phyloP scores from a whole-genome alignment of 2,113 vertebrate species.

The Sardina pilchardus region DNA sequence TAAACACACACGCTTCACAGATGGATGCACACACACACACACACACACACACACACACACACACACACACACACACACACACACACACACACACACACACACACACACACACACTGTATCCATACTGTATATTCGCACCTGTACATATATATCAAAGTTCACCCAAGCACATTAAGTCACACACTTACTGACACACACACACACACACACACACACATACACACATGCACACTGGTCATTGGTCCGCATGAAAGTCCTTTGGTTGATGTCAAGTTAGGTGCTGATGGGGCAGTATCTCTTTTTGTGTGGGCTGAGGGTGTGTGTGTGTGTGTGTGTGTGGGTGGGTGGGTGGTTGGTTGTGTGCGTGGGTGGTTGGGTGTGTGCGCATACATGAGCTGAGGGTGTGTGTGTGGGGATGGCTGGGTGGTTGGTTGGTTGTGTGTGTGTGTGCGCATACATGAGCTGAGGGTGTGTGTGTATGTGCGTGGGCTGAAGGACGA shows the following conservation, averaged over 20 bases:
- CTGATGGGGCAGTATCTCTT: neutral
- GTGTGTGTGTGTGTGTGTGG: neutral
- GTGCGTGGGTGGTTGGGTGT: too few relatives aligned
- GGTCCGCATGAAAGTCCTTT: neutral
- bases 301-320: neutral
- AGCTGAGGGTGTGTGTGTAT: too few relatives aligned
- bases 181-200: neutral
- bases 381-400: too few relatives aligned
- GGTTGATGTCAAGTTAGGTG: neutral
- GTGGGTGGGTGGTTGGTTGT: neutral
- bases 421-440: too few relatives aligned
- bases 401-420: too few relatives aligned
- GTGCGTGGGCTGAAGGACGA: neutral
- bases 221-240: neutral
- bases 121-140: neutral
- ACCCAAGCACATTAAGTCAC: neutral
- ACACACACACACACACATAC: neutral
- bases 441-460: too few relatives aligned
- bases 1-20: too few relatives aligned
- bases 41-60: conserved; percentile 8
- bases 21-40: neutral
- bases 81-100: neutral
- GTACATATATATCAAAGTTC: neutral
- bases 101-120: neutral
- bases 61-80: neutral